Base-by-base conservation (phyloP, 2,888 invertebrate species). In the Hyposoter dolosus region DNA sequence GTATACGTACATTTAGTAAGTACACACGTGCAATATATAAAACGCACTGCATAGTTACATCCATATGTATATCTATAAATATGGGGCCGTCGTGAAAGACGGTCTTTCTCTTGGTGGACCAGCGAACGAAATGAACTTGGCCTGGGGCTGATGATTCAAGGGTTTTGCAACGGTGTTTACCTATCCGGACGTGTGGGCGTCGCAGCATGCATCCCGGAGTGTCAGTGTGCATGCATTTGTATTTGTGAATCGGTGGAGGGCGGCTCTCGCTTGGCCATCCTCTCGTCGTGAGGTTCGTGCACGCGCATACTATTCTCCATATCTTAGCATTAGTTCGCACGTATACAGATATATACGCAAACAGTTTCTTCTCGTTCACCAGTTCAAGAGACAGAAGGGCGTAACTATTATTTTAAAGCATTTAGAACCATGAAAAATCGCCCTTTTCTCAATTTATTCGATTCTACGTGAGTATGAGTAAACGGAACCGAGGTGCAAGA, bases 141-240 rank as follows among this genome's bases (percentile, higher is more conserved):
- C 87, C 87, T 47, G 75, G 74, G 86, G 86, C 83, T 88, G 86
- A 79, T 86, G 84, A 88, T 88, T 88, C 83, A 87, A 80, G 83
- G 86, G 75, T 83, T 85, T 80, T 86, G 85, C 84, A 28, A 84
- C 83, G 72, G 85, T 85, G 83, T 87, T 86, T 87, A 87, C 85
- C 83, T 76, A 84, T 87, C 71, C 35, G 56, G 74, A 80, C 80
- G 83, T 69, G 85, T 85, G 86, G 87, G 86, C 86, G 88, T 87
- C 83, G 63, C 60, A 76, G 75, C 78, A 75, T 82, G 83, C 85
- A 83, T 72, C 69, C 75, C 78, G 35, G 65, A 10, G 35, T 53
- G 23, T 47, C 15, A 19, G 35, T 65, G 60, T 69, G 71, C 35
- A 69, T n/a, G 56, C n/a, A n/a, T n/a, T n/a, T 40, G 69, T 69